Evolutionary conservation across 2,113 vertebrate species (phyloP).

Genomic region (Mellivora capensis): DNA sequence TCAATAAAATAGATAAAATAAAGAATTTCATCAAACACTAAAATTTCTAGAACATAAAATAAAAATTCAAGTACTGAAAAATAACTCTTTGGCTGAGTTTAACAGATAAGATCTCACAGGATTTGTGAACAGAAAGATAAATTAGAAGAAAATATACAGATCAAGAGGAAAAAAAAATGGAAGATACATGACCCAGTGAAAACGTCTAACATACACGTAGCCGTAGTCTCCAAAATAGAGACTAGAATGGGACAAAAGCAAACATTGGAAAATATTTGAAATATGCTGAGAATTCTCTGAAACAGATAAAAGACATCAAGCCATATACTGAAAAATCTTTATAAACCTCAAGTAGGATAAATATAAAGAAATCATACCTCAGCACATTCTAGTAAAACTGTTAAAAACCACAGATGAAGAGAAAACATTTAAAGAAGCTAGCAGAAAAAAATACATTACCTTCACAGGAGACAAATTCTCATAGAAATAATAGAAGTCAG

Average conservation of each 20-base stretch:
- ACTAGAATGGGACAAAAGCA: background rate
- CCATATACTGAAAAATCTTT: background rate
- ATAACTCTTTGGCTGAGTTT: background rate
- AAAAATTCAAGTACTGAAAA: background rate
- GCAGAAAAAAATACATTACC: background rate
- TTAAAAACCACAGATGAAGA: background rate
- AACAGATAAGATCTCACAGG: background rate
- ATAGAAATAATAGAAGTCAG: background rate
- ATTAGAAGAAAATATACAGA: background rate
- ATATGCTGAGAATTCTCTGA: background rate
- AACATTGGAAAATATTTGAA: background rate
- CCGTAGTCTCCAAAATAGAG: background rate
- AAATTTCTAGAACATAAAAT: background rate
- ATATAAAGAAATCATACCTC: background rate
- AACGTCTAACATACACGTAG: background rate
- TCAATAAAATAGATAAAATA: background rate
- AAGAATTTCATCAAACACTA: background rate
- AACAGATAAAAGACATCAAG: background rate
- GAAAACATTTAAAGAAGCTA: background rate
- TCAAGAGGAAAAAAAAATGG: background rate
- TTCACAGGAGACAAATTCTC: background rate
- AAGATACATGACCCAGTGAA: background rate
- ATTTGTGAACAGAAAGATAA: background rate
- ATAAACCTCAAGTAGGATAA: background rate
- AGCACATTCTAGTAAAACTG: background rate